Conservation (phyloP, 2,888 invertebrate species). For the Noctua janthe region DNA sequence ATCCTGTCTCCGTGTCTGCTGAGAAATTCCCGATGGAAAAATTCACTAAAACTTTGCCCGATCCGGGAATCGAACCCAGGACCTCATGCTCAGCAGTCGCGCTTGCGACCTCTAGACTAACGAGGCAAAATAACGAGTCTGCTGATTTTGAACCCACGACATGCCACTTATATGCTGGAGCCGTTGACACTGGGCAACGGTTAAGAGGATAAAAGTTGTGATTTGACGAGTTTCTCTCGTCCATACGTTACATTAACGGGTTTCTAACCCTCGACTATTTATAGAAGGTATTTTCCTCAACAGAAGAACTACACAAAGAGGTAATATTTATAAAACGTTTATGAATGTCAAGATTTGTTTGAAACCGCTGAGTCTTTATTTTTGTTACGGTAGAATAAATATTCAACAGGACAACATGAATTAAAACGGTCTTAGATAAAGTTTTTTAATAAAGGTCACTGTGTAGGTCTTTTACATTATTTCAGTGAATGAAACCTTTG, state of each 20-base stretch:
- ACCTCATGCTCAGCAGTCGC: not conserved
- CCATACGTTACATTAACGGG: not conserved
- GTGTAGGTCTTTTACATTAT: not conserved
- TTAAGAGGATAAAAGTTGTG: no score
- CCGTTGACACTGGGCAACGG: not conserved
- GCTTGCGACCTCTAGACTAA: not conserved
- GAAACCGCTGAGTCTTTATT: not conserved
- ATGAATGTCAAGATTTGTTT: not conserved
- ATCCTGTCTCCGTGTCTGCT: not conserved
- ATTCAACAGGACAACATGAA: not conserved
- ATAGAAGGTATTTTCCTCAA: not conserved
- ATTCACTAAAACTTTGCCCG: not conserved
- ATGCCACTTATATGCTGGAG: not conserved
- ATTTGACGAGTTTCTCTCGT: not conserved
- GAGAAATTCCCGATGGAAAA: not conserved
- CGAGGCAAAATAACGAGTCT: not conserved
- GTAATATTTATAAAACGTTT: not conserved
- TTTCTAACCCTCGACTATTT: not conserved
- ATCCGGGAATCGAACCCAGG: no score
- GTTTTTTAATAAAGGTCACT: slow-evolving; percentile 8
- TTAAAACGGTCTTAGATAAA: slow-evolving; percentile 4
- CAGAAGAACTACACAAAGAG: not conserved
- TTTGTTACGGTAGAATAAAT: not conserved
- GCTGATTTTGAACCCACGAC: not conserved
- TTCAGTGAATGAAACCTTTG: slow-evolving; percentile 19